These are phyloP conservation scores for Lepeophtheirus salmonis DNA, from an alignment of 1,140 invertebrate genomes.

Conservation along the genomic window DNA sequence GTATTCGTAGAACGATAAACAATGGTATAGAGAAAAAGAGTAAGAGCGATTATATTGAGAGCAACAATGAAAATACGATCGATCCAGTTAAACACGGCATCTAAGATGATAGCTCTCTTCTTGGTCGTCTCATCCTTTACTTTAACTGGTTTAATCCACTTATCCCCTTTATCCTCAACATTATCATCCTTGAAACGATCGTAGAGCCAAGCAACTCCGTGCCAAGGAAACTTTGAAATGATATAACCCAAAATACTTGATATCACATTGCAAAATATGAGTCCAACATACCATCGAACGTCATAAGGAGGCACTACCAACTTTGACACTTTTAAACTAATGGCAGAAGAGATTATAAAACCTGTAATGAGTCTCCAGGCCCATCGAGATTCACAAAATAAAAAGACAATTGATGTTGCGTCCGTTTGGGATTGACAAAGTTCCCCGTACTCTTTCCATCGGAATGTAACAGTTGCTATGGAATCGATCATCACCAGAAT, in stretches of 20 bases:
- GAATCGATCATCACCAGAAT: slow-evolving; percentile 2
- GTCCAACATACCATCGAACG: neutral
- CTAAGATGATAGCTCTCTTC: neutral
- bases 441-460: slow-evolving; percentile 19
- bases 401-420: slow-evolving; percentile 12
- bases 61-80: neutral
- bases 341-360: neutral
- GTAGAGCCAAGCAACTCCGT: slow-evolving; percentile 12
- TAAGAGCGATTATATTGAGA: neutral
- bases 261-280: neutral
- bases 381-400: slow-evolving; percentile 7
- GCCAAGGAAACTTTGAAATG: neutral
- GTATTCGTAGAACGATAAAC: neutral
- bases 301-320: neutral
- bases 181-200: neutral
- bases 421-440: slow-evolving; percentile 7
- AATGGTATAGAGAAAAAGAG: neutral
- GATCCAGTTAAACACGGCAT: neutral
- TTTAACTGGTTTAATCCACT: neutral
- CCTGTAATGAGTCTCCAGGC: neutral
- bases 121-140: neutral
- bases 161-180: slow-evolving; percentile 16
- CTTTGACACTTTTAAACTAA: neutral
- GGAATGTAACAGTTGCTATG: slow-evolving; percentile 12
- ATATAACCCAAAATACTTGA: slow-evolving; percentile 3